These are phyloP conservation scores for Ptilonorhynchus violaceus DNA, from an alignment of 2,113 vertebrate species.

Conservation along the genomic window DNA sequence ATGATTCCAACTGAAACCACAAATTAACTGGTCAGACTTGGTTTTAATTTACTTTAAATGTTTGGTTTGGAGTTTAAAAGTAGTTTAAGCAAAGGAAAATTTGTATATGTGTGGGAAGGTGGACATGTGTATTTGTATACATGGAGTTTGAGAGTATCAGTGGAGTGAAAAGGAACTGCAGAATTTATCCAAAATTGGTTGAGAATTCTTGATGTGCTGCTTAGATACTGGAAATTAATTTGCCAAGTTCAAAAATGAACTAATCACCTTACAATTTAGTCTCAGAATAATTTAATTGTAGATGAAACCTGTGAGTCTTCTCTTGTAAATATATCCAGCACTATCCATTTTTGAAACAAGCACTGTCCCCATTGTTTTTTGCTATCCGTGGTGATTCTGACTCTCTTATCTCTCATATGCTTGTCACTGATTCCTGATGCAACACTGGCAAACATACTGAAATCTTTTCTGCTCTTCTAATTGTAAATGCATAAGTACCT, in stretches of 20 bases:
- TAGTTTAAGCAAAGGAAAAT: neutral
- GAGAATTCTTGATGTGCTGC: neutral
- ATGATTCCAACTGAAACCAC: neutral
- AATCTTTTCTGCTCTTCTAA: neutral
- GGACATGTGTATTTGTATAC: neutral
- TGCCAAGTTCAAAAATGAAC: neutral
- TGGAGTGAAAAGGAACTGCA: neutral
- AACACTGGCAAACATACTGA: neutral
- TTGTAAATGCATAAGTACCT: neutral
- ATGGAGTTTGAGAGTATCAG: neutral
- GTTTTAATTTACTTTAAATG: neutral
- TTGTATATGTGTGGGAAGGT: neutral
- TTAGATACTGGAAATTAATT: conserved; percentile 16
- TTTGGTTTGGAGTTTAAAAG: neutral
- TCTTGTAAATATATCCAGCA: neutral
- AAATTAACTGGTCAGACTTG: neutral
- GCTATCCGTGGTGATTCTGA: neutral
- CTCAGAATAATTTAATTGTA: neutral
- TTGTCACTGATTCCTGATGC: neutral
- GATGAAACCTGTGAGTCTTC: neutral
- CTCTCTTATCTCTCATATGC: neutral
- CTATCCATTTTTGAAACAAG: neutral
- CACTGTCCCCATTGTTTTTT: neutral
- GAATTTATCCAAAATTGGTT: neutral
- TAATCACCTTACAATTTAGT: neutral